Evolutionary conservation across 2,888 invertebrate genomes (phyloP).

Genomic region (Andrena trimmerana): DNA sequence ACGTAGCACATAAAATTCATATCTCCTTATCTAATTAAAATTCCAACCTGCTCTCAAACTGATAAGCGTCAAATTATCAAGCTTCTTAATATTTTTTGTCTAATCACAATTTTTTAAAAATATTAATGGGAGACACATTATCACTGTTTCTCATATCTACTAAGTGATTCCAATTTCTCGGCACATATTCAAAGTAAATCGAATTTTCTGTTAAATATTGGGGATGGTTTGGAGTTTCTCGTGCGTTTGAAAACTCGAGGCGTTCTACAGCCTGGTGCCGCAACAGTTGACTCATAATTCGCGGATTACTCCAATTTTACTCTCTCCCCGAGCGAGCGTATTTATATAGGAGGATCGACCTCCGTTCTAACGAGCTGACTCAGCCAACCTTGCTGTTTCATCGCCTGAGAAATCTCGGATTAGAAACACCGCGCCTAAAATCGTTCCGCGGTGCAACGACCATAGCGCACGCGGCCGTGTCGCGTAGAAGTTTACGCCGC

Average conservation of each 20-base stretch:
- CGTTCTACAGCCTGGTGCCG: not conserved
- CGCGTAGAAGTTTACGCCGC: slow-evolving; percentile 44
- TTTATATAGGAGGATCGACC: slow-evolving; percentile 38
- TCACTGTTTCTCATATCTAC: too few relatives aligned
- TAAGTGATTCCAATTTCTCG: too few relatives aligned
- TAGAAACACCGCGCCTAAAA: slow-evolving; percentile 52
- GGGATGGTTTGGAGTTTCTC: not conserved
- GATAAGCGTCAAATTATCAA: too few relatives aligned
- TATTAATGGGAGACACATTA: too few relatives aligned
- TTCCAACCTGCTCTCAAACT: too few relatives aligned
- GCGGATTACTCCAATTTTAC: slow-evolving; percentile 47
- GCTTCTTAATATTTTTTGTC: too few relatives aligned
- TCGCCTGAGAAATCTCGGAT: slow-evolving; percentile 55
- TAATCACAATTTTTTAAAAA: too few relatives aligned
- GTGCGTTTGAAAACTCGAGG: not conserved
- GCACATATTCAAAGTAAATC: not conserved
- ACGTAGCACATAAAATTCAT: too few relatives aligned
- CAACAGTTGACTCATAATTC: slow-evolving; percentile 55
- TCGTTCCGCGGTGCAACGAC: slow-evolving; percentile 48
- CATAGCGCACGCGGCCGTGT: slow-evolving; percentile 45
- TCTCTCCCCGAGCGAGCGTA: slow-evolving; percentile 19
- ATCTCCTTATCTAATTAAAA: too few relatives aligned
- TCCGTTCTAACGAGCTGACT: slow-evolving; percentile 53
- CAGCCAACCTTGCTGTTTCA: slow-evolving; percentile 48
- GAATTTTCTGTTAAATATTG: not conserved